Evolutionary conservation across 2,888 invertebrate genomes (phyloP).

Genomic region (Ennomos quercinarius): DNA sequence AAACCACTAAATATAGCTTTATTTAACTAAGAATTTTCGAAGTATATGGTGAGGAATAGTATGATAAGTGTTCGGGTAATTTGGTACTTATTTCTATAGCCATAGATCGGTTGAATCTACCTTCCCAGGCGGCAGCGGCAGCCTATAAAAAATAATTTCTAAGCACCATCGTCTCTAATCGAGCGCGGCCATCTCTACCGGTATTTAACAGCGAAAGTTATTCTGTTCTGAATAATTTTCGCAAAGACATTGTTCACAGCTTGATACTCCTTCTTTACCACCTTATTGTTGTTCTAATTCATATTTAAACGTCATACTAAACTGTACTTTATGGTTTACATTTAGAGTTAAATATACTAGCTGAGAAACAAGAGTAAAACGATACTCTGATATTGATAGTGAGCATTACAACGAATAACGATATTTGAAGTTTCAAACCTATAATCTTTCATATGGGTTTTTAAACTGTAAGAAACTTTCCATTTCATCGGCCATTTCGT

Average conservation of each 20-base stretch:
- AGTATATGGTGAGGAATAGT: too few species aligned
- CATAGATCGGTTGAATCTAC: too few species aligned
- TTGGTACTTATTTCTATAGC: too few species aligned
- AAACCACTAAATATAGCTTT: too few species aligned
- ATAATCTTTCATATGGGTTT: slow-evolving; percentile 36
- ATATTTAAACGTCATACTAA: slow-evolving; percentile 2
- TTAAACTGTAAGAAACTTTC: slow-evolving; percentile 32
- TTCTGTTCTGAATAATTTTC: slow-evolving; percentile 71
- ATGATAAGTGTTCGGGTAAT: too few species aligned
- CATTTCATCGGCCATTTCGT: slow-evolving; percentile 21
- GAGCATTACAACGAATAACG: slow-evolving; percentile 16
- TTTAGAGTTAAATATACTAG: slow-evolving; percentile 12
- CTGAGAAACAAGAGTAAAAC: slow-evolving; percentile 8
- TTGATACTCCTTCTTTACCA: slow-evolving; percentile 53
- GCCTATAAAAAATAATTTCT: slow-evolving; percentile 15
- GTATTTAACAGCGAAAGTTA: slow-evolving; percentile 69
- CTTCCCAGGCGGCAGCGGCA: background rate
- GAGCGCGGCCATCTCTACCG: slow-evolving; percentile 37
- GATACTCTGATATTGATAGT: slow-evolving; percentile 18
- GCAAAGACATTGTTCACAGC: slow-evolving; percentile 81
- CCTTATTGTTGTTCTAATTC: slow-evolving; percentile 29
- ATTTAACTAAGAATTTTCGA: too few species aligned
- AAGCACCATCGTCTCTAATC: slow-evolving; percentile 32
- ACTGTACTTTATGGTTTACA: background rate
- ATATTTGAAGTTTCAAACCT: slow-evolving; percentile 37